Evolutionary conservation across 2,888 invertebrate species (phyloP), one percentile per base, ranked within the genome.

Genomic region (Allophyes oxyacanthae): DNA sequence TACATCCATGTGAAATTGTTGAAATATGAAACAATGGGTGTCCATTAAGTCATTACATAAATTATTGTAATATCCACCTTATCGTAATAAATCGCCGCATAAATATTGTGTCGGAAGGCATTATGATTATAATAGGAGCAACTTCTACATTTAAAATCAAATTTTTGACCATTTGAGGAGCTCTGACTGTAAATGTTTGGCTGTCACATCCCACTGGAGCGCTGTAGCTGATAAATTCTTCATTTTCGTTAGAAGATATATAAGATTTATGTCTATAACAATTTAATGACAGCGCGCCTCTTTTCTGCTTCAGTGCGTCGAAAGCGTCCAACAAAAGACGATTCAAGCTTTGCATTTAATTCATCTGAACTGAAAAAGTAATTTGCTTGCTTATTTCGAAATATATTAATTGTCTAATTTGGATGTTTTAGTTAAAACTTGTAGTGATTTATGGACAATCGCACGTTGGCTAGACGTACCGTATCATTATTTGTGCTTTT

Each of bases 31-130:
- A 68, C 52, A 72, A 75, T 64, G 51, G 54, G 33, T 52, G 50
- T 56, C 50, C 52, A 67, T 74, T 70, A 70, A 64, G 67, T 65
- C 49, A 66, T 67, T 64, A 65, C 37, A 51, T 46, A 55, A 61
- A 68, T 68, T 57, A 66, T 59, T 36, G 40, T 62, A 67, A 56
- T 51, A 44, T 30, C 34, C 10, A 32, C 37, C 60, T 72, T 72
- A 65, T 68, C 57, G 45, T 61, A 51, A 63, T 56, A 62, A 62
- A 73, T 67, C 60, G 61, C 45, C 51, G 11, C 55, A 43, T 69
- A 51, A 72, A 59, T 57, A 49, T 58, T 30, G 38, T 41, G 42
- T n/a, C 11, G 36, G 40, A 49, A 55, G 43, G 33, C 37, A 43
- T 64, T 48, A 50, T 14, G 26, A 52, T 20, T 20, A 4, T 20